Base-by-base conservation (phyloP, 92 coral and sea anemone genomes). In the Virgularia gustaviana region DNA sequence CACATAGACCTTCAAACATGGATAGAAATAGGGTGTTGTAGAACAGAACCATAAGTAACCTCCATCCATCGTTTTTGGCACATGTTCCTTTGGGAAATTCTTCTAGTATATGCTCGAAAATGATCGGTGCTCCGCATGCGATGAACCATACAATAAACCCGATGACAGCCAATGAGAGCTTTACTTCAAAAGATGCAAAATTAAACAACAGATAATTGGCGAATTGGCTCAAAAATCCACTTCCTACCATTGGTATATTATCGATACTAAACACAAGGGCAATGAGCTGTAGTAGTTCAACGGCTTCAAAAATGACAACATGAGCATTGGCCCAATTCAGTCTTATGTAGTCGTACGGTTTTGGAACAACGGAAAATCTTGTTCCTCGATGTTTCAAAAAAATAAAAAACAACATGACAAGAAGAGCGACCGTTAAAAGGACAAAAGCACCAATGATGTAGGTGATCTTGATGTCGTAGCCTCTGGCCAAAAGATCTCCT, bases 11-110 rank as follows among this genome's bases (percentile, higher is more conserved):
- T 79, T 92, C 96, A 29, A 89, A 76, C 56, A 92, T 24, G 4
- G 98, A 89, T 66, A 92, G 94, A 81, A 92, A 92, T 63, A 92
- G 75, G 56, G 98, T 92, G 83, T 92, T 92, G 41, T 86, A 89
- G 23, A 92, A 87, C 37, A 92, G 81, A 2, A 95, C 78, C 68
- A 92, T 82, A 8, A 87, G 83, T 34, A 92, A 49, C 35, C 90
- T 84, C 98, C 98, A 92, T 16, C 96, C 96, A 19, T 85, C 82
- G 41, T 92, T 90, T 42, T 82, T 76, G 8, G 92, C 96, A 76
- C 96, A 92, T 22, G 90, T 79, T 65, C 96, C 98, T 60, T 74
- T 53, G 51, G 86, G 79, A 44, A 87, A 83, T 44, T 82, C 74
- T 39, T 86, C 86, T 49, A 92, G 79, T 12, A 92, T 86, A 51